Conservation (phyloP, 1,140 invertebrate genomes). For the Cotesia glomerata region DNA sequence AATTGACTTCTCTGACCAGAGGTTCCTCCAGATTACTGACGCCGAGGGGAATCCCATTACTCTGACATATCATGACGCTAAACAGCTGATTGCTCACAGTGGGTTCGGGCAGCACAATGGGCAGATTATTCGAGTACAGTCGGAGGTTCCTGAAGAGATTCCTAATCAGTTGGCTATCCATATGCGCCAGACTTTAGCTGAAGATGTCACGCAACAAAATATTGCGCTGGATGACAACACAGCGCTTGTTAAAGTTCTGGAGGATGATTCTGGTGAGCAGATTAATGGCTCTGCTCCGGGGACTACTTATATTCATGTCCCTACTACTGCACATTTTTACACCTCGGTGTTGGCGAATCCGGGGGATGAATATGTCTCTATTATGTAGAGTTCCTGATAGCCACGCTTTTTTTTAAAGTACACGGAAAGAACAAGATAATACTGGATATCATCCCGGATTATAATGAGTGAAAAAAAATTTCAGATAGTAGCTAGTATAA, state of each 20-base stretch:
- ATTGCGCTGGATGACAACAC: conserved; percentile 43
- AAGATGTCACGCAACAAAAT: conserved; percentile 13
- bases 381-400: too few relatives aligned
- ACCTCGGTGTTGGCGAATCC: conserved; percentile 28
- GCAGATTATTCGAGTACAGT: conserved; percentile 56
- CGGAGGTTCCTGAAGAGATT: conserved; percentile 43
- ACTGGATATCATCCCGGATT: too few relatives aligned
- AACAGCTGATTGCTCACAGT: conserved; percentile 62
- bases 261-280: conserved; percentile 49
- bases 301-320: conserved; percentile 46
- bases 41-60: conserved; percentile 73
- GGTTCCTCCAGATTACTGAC: conserved; percentile 68
- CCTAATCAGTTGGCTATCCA: conserved; percentile 41
- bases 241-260: conserved; percentile 50
- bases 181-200: conserved; percentile 36
- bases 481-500: too few relatives aligned
- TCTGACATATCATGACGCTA: conserved; percentile 71
- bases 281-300: conserved; percentile 52
- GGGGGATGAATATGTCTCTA: too few relatives aligned
- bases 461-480: too few relatives aligned
- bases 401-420: too few relatives aligned
- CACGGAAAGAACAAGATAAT: too few relatives aligned
- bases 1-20: conserved; percentile 47
- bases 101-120: conserved; percentile 57
- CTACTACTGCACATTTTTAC: conserved; percentile 42